Evolutionary conservation across 1,140 invertebrate species (phyloP), one percentile per base, ranked within the genome.

Genomic region (Pseudomyrmex concolor): DNA sequence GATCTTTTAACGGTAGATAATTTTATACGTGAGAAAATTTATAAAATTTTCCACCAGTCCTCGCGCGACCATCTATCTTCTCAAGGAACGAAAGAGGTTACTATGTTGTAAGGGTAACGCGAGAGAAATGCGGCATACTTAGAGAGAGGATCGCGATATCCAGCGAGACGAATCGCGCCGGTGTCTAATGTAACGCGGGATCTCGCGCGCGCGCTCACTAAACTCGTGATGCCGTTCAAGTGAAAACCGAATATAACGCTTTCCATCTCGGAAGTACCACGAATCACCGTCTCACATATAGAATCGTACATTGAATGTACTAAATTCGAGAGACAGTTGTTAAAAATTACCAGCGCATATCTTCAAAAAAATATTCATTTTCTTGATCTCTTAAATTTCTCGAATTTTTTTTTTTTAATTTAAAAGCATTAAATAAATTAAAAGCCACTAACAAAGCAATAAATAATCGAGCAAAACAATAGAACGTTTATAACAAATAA

Each of bases 91-190:
- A 80, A 80, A 80, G 76, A 80, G 76, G 76, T 80, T 80, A 80
- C 76, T 43, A 66, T 80, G 76, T 68, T 80, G 76, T 80, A 78
- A 17, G 15, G 64, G 54, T 57, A 70, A 80, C 76, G 76, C 76
- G 19, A 80, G 76, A 80, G 76, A 80, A 80, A 80, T 80, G 76
- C n/a, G 76, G 76, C 76, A 80, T 71, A 80, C 76, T 80, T 80
- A 80, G 76, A 80, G 66, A 48, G 76, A 80, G 66, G 34, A 60
- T 80, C 76, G 66, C 22, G 76, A 78, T 78, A 78, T 25, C 64
- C 54, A 59, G 43, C 50, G 54, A 71, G 76, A 80, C 71, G n/a
- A 71, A 70, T 34, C 19, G 54, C 54, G 64, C 57, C 2, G 43
- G 19, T n/a, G 22, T 80, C 43, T 60, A 71, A 50, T 59, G 45